These are phyloP conservation scores for Helicorthomorpha holstii DNA, from an alignment of 1,140 invertebrate species.

Conservation along the genomic window DNA sequence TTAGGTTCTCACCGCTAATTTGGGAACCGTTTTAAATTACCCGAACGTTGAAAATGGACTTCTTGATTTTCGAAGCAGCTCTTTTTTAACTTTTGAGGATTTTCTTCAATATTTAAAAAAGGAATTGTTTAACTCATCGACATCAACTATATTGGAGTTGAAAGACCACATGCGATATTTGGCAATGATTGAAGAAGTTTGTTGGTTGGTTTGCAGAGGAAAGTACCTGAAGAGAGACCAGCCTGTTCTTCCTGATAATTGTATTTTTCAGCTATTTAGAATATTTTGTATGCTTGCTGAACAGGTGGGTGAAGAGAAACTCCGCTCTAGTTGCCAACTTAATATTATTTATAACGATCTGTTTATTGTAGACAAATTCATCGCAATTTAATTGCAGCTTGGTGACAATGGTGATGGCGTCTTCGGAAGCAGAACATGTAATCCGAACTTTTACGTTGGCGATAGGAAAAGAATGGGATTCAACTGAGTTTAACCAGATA, in stretches of 20 bases:
- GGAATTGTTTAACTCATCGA: constrained; percentile 46
- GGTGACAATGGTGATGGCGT: constrained; percentile 18
- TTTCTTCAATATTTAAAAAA: constrained; percentile 52
- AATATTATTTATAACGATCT: too few relatives aligned
- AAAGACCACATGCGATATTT: constrained; percentile 36
- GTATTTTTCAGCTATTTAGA: constrained; percentile 52
- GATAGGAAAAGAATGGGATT: constrained; percentile 34
- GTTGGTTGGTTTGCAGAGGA: constrained; percentile 56
- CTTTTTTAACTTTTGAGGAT: constrained; percentile 47
- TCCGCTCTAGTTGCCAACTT: background rate
- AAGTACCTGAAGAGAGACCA: constrained; percentile 37
- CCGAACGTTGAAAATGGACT: constrained; percentile 57
- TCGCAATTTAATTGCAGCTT: background rate
- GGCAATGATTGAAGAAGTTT: constrained; percentile 44
- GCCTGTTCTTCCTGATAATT: constrained; percentile 39
- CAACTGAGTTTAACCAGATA: constrained; percentile 42
- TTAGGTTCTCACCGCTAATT: constrained; percentile 52
- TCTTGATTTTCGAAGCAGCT: constrained; percentile 49
- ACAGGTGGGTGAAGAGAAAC: background rate
- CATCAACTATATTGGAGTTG: constrained; percentile 31
- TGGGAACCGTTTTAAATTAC: constrained; percentile 47
- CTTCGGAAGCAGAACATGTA: constrained; percentile 23
- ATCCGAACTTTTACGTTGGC: constrained; percentile 19
- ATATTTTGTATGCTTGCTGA: constrained; percentile 60
- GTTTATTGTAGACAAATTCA: too few relatives aligned